Percentiles rank a stretch among this genome's conserved stretches.
Conservation (phyloP, 2,888 invertebrate genomes). For the Netelia melanura region DNA sequence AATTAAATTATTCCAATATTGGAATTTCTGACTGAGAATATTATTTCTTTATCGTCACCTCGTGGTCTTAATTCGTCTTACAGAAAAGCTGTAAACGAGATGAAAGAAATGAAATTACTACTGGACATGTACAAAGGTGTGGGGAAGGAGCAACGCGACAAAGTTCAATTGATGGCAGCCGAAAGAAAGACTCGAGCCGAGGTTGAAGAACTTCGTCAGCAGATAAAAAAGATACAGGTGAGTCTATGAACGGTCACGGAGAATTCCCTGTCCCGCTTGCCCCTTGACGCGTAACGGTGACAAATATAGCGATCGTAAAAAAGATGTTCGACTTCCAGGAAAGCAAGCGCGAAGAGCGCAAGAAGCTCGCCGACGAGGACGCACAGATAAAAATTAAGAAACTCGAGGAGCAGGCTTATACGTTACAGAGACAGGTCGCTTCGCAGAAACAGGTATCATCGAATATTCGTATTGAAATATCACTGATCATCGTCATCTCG, state of each 20-base stretch:
- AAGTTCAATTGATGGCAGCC: conserved; percentile 97
- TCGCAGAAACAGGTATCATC: conserved; percentile 90
- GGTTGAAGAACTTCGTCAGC: conserved; percentile 94
- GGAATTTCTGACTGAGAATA: not conserved
- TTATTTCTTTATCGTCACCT: not conserved
- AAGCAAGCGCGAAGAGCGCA: conserved; percentile 95
- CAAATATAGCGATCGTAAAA: conserved; percentile 58
- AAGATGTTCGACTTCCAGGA: conserved; percentile 87
- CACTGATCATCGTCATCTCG: not conserved
- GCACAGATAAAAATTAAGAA: conserved; percentile 97
- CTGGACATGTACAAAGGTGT: conserved; percentile 99
- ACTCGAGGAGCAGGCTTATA: conserved; percentile 96
- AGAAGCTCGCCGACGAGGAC: conserved; percentile 97
- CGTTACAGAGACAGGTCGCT: conserved; percentile 95
- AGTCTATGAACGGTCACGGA: conserved; percentile 21
- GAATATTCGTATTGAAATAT: conserved; percentile 56
- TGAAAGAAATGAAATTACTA: conserved; percentile 96
- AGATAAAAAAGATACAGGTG: conserved; percentile 94
- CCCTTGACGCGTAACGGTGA: conserved; percentile 46
- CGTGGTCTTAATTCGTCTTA: not conserved
- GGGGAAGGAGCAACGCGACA: conserved; percentile 97
- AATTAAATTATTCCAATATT: not conserved
- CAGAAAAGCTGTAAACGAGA: conserved; percentile 94
- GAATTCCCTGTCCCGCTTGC: conserved; percentile 42
- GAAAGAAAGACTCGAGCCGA: conserved; percentile 96